These are phyloP conservation scores for Oreochromis tanganicae DNA, from an alignment of 2,113 vertebrate genomes.

Conservation along the genomic window DNA sequence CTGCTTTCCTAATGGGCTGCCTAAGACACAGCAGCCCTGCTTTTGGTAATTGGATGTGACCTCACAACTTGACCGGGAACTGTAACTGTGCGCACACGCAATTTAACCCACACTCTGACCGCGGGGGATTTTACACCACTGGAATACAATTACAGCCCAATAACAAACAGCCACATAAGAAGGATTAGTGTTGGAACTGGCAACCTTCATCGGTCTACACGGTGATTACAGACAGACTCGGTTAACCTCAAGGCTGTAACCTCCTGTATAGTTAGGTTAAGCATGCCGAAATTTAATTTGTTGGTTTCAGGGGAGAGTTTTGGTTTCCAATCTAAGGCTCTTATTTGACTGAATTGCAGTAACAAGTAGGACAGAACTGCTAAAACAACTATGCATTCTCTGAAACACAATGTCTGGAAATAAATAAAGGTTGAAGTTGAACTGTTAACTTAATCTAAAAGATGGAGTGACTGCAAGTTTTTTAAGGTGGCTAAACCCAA, in stretches of 20 bases:
- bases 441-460: not conserved
- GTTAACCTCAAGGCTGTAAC: conserved; percentile 9
- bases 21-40: not conserved
- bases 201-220: conserved; percentile 41
- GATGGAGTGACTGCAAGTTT: not conserved
- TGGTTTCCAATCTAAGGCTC: not conserved
- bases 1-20: not conserved
- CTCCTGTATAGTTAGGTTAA: not conserved
- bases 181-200: conserved; percentile 54
- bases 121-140: conserved; percentile 22
- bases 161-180: conserved; percentile 25
- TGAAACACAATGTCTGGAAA: not conserved
- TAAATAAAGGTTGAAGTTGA: not conserved
- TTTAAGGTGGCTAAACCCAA: not conserved
- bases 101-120: not conserved
- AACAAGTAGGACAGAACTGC: not conserved
- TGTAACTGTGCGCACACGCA: conserved; percentile 8
- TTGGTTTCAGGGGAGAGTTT: not conserved
- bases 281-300: not conserved
- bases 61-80: conserved; percentile 43
- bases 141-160: conserved; percentile 43
- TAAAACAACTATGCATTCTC: not conserved
- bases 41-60: conserved; percentile 57
- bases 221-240: conserved; percentile 30
- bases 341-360: not conserved